Base-by-base conservation (phyloP, 2,113 vertebrate species). In the Dipodomys stephensi region DNA sequence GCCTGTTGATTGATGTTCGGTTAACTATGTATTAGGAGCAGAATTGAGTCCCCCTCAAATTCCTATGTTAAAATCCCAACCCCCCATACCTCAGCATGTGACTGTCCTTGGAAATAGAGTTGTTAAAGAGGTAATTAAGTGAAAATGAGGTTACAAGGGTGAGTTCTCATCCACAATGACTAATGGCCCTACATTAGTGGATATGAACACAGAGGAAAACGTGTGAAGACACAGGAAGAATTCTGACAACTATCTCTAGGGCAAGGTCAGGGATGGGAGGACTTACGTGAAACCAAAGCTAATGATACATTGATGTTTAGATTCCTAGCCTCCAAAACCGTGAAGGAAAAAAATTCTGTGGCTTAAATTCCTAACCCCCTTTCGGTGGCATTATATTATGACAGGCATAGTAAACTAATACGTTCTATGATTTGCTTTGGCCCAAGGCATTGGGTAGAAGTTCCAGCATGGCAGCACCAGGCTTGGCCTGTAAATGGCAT, bases 211-310 rank as follows among this genome's bases (percentile, higher is more conserved):
- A 87, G n/a, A 79, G 8, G 82, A 60, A 76, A 90, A 9, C 7
- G 12, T 3, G 22, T 6, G 35, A 80, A 79, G 72, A n/a, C 18
- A 10, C 20, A 68, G n/a, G 53, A 39, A 28, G 72, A 44, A 82
- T 28, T 32, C 73, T 32, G 28, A 13, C 1, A 32, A 27, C 39
- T 32, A 25, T 22, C 13, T 71, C 5, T 18, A 86, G 86, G 80
- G 39, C 39, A 57, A 12, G 28, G 53, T 13, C 13, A 13, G 53
- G 53, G 53, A 16, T 73, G 10, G 49, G 32, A 81, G 62, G 12
- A 2, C 32, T 79, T n/a, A 91, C 67, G 83, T 83, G 72, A 87
- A 94, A 65, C 53, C 30, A 80, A 39, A 72, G 62, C 23, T 78
- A 25, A 23, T 0, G 6, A 64, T 6, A 71, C n/a, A 4, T 82